phyloP scores from a whole-genome alignment of 2,113 vertebrate genomes.

The Epinephelus moara region DNA sequence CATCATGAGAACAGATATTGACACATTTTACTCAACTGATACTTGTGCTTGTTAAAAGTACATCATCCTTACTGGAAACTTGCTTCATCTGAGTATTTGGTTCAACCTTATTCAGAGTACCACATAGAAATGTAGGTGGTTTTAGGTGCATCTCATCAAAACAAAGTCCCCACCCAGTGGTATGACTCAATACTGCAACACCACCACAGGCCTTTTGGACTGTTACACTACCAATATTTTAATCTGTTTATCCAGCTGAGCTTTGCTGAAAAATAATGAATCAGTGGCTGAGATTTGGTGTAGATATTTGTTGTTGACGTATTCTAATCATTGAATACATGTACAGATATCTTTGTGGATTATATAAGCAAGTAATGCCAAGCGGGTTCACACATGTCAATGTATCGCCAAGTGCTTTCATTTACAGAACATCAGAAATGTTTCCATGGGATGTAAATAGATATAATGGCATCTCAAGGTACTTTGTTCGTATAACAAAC shows the following conservation, averaged over 20 bases:
- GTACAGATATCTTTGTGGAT: neutral
- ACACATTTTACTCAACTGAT: too few relatives aligned
- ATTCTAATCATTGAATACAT: neutral
- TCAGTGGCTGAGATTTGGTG: neutral
- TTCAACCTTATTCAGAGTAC: too few relatives aligned
- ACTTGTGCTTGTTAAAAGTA: too few relatives aligned
- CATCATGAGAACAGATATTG: too few relatives aligned
- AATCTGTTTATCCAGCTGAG: neutral
- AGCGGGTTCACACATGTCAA: neutral
- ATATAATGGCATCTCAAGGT: neutral
- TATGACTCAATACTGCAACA: conserved; percentile 3
- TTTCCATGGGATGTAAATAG: neutral
- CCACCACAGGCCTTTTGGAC: neutral
- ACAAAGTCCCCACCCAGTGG: conserved; percentile 15
- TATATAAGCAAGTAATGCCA: conserved; percentile 1
- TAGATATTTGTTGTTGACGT: neutral
- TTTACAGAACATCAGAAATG: neutral
- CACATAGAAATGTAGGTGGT: neutral
- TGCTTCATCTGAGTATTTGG: too few relatives aligned
- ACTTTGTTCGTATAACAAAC: neutral
- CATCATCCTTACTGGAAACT: too few relatives aligned
- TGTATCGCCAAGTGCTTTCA: neutral
- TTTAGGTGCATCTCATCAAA: neutral
- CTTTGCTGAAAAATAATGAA: neutral
- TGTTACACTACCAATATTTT: neutral